Base-by-base conservation (phyloP, 2,888 invertebrate genomes). In the Argyresthia albistria region DNA sequence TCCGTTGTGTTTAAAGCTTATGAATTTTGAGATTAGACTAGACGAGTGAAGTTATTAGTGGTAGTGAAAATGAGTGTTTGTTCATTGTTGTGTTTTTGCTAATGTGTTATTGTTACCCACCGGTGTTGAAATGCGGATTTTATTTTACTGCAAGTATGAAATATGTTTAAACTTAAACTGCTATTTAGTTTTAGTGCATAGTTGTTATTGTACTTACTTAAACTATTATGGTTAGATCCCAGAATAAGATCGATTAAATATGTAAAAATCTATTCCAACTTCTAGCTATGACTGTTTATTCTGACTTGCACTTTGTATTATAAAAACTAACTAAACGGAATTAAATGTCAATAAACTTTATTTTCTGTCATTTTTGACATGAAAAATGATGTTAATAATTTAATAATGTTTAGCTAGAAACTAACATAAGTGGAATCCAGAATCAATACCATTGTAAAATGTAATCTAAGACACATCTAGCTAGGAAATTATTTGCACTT, bases 401-500 rank as follows among this genome's bases (percentile, higher is more conserved):
- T n/a, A n/a, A n/a, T n/a, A 36, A 9, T 39, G 39, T 39, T 39
- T 8, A 39, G 39, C 3, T n/a, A 36, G 7, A 36, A 36, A 36
- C n/a, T n/a, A n/a, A n/a, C 25, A 25, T 2, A 25, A 25, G 25
- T 25, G 12, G 8, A 42, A 42, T 2, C 6, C 42, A 42, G 12
- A 42, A 12, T 12, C n/a, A 43, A 43, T 9, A 8, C 45, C 9
- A 14, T 45, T 45, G 39, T 49, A 10, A 49, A 14, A 36, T 49
- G 9, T 14, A 49, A 39, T 14, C 9, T 39, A 9, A 49, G 12
- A 42, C 51, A 43, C 42, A 11, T 15, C n/a, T 65, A 54, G 53
- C 54, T 57, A 62, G 60, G 63, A 36, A 65, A 73, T 78, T 67
- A 70, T 80, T 80, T 80, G 81, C 81, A 81, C 81, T 78, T 80